phyloP scores from a whole-genome alignment of 1,140 invertebrate species.

The Drosophila kikkawai region DNA sequence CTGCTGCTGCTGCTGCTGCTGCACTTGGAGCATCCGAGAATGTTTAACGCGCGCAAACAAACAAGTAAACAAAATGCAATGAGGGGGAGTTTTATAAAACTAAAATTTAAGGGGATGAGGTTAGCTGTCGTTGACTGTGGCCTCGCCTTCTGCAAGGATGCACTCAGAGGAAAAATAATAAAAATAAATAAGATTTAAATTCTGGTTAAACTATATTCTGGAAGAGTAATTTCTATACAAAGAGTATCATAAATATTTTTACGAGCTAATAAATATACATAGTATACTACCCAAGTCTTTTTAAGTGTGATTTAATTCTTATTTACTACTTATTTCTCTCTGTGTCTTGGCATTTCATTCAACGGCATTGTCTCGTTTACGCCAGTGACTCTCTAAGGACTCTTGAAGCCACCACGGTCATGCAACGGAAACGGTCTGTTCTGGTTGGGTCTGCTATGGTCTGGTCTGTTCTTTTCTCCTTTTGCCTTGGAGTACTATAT shows the following conservation, averaged over 20 bases:
- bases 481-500: conserved; percentile 9
- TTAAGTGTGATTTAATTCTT: no score
- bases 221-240: background rate
- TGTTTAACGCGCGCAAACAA: conserved; percentile 75
- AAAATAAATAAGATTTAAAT: background rate
- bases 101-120: conserved; percentile 13
- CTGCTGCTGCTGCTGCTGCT: conserved; percentile 52
- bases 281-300: no score
- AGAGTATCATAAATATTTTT: no score
- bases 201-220: background rate
- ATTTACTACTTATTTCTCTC: background rate
- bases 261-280: no score
- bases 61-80: conserved; percentile 63
- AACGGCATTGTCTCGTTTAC: conserved; percentile 72
- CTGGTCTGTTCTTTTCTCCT: conserved; percentile 12
- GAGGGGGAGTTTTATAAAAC: conserved; percentile 1
- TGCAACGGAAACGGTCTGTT: conserved; percentile 54
- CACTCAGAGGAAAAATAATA: background rate
- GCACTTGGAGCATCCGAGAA: conserved; percentile 63
- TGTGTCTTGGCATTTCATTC: conserved; percentile 6
- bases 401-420: conserved; percentile 48
- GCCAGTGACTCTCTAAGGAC: conserved; percentile 76
- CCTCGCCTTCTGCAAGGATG: background rate
- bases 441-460: conserved; percentile 13
- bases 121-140: conserved; percentile 33